phyloP scores from a whole-genome alignment of 2,888 invertebrate species.

The Pristionchus maxplancki region DNA sequence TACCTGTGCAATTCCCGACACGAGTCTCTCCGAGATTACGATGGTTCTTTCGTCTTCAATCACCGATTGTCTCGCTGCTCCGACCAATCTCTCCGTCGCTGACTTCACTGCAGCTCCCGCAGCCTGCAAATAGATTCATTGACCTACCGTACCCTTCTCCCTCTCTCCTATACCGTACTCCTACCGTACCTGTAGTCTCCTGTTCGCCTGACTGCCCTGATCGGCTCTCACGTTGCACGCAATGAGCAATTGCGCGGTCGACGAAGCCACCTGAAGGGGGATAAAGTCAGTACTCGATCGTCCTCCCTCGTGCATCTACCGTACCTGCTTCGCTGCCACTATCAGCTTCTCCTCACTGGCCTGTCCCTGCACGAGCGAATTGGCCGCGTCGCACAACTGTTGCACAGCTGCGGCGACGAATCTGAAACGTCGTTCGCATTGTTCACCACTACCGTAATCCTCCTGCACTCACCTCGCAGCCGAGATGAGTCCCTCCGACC shows the following conservation, averaged over 20 bases:
- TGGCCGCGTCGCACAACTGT: constrained; percentile 96
- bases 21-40: constrained; percentile 91
- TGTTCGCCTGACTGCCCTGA: constrained; percentile 93
- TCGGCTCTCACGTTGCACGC: constrained; percentile 99
- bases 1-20: constrained; percentile 81
- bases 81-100: constrained; percentile 96
- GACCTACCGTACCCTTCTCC: not conserved
- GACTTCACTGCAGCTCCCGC: constrained; percentile 87
- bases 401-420: constrained; percentile 97
- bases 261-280: constrained; percentile 87
- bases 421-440: constrained; percentile 28
- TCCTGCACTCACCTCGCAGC: constrained; percentile 81
- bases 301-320: not conserved
- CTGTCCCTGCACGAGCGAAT: constrained; percentile 87
- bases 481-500: constrained; percentile 78
- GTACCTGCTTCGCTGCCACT: constrained; percentile 88
- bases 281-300: not conserved
- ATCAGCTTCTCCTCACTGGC: constrained; percentile 92
- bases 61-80: constrained; percentile 85
- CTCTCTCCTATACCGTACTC: not conserved
- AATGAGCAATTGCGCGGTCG: constrained; percentile 96
- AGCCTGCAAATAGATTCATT: constrained; percentile 83
- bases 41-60: constrained; percentile 93
- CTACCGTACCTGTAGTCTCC: constrained; percentile 84
- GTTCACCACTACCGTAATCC: not conserved